These are phyloP conservation scores for Pipistrellus nathusii DNA, from an alignment of 2,797 vertebrate species.

Conservation along the genomic window DNA sequence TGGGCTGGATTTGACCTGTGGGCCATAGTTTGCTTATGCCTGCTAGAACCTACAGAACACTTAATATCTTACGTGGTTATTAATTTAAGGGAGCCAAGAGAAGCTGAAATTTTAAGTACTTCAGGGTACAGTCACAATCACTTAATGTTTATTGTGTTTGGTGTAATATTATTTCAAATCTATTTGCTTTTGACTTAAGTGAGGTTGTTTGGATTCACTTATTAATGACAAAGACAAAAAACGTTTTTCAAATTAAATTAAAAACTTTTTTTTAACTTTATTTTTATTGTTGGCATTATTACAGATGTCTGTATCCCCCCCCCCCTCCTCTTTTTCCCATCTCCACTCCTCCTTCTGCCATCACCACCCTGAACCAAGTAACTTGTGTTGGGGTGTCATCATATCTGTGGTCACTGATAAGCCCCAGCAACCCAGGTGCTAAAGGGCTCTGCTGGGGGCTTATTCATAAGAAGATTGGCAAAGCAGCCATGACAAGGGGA, in stretches of 20 bases:
- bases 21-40: neutral
- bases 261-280: neutral
- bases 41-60: neutral
- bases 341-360: neutral
- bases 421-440: neutral
- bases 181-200: neutral
- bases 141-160: neutral
- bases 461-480: neutral
- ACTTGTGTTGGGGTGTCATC: neutral
- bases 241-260: neutral
- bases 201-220: neutral
- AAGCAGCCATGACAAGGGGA: neutral
- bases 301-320: neutral
- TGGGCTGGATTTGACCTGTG: neutral
- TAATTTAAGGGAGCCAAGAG: neutral
- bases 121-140: neutral
- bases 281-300: neutral
- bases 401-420: neutral
- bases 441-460: neutral
- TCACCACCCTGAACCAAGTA: neutral
- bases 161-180: neutral
- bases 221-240: neutral
- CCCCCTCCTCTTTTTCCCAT: neutral
- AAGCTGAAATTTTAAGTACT: slow-evolving; percentile 2
- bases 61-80: neutral